Evolutionary conservation across 2,888 invertebrate species (phyloP), one percentile per base, ranked within the genome.

Genomic region (Podabrus alpinus): DNA sequence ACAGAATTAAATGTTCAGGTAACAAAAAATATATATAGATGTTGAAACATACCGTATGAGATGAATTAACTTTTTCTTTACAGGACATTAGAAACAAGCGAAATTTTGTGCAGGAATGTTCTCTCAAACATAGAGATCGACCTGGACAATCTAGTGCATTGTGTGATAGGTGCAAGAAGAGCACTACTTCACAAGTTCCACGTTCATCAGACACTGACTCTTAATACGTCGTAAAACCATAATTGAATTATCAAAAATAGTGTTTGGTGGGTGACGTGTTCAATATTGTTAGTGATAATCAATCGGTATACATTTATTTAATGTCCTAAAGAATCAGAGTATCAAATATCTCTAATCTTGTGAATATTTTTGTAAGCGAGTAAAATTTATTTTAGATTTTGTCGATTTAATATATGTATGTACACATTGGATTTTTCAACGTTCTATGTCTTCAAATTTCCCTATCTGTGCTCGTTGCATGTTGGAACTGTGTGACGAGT

Each of bases 1-100:
- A 79, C 79, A 4, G 79, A 79, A 73, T 64, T 79, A n/a, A 77
- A 74, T 11, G 29, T 75, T 19, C 75, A 68, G 74, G 74, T 73
- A 73, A 66, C 13, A 13, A 15, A 61, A 9, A 16, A 0, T 10
- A 19, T 11, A 16, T 5, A n/a, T n/a, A n/a, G n/a, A 4, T 11
- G 16, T 15, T 61, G 16, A 61, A 61, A 11, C 4, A 3, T 13
- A 16, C 17, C 9, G 2, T 17, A 61, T 13, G 16, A 61, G 1
- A 13, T 16, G 11, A 61, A 61, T 10, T 61, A 16, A 61, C 2
- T 61, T 19, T 19, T 10, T 64, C 13, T 64, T 64, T 19, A 13
- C 16, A 73, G 73, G 73, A 73, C 17, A 11, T 66, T 3, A 59
- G 25, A 16, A 73, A 59, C 11, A 73, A 69, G 59, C 66, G 66